Base-by-base conservation (phyloP, 2,113 vertebrate species). In the Numenius arquata region DNA sequence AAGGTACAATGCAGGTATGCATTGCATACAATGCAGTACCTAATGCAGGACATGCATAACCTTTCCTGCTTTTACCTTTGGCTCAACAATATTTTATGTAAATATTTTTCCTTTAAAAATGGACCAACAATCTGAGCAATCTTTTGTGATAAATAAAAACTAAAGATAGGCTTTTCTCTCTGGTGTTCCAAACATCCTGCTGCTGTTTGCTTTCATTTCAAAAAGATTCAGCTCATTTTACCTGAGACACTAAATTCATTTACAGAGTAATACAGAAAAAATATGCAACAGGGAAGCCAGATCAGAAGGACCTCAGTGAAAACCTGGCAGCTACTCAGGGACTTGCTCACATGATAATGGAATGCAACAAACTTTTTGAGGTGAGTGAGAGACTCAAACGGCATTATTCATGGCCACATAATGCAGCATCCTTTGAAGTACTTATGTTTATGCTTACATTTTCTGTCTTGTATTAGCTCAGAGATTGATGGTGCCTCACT, bases 231-330 rank as follows among this genome's bases (percentile, higher is more conserved):
- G 74, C 93, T 97, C 79, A 96, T 90, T 74, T 93, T 77, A 88
- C 88, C 97, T 85, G 85, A 95, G 89, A 92, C 34, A 77, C 43
- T 97, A 81, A 73, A 83, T 97, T 98, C 93, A 93, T 96, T 97
- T 96, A 93, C 97, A 99, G 99, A 97, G 99, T 98, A 95, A 99
- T 99, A 98, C 99, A 99, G 98, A 99, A 99, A 97, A 99, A 99
- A 98, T 99, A 99, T 32, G 98, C 99, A 96, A 99, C 99, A 3
- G 99, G 99, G 92, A 99, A 99, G 91, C 99, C 99, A 55, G 99
- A 99, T 98, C 99, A 99, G 96, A 99, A 99, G 97, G 99, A 99
- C 97, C 99, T 99, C 96, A 99, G 98, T 96, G 99, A 99, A 97
- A 99, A 99, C 87, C 98, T 99, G 96, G 99, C 99, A 30, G 99